Evolutionary conservation across 2,113 vertebrate species (phyloP), one percentile per base, ranked within the genome.

Genomic region (Pagrus major): DNA sequence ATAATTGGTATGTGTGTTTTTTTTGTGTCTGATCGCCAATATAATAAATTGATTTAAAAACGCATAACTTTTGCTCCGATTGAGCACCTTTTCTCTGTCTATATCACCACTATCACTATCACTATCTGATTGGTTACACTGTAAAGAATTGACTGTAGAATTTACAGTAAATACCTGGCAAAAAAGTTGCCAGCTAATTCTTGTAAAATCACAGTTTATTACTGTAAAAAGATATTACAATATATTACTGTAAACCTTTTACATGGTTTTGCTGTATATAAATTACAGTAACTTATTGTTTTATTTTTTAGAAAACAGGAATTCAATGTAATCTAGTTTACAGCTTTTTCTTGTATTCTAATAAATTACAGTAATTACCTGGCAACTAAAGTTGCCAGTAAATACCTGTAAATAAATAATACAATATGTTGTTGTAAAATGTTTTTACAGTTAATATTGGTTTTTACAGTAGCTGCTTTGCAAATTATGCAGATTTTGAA

Each of bases 161-260:
- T 25, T 52, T 25, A 52, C 51, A 52, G 51, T 52, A 52, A 52
- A 52, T 52, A 52, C n/a, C 51, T 52, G n/a, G 51, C 51, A 52
- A 52, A 52, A 49, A 52, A 25, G 51, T 52, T 25, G n/a, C 51
- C 51, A 52, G 51, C 8, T 21, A 49, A 49, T n/a, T 52, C 25
- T 52, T 52, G 51, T 52, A 52, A 52, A 52, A 52, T 52, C 5
- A 1, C 51, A 25, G 51, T 52, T 25, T 7, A 52, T 52, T 52
- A 25, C 51, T 52, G 51, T 25, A n/a, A 52, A 52, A 52, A 52
- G 9, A 6, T 49, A n/a, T 49, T 52, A 14, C 51, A 52, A 14
- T 4, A 52, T 52, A 52, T 52, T 52, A 21, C 46, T 21, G 46
- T 21, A 49, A 21, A 49, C 9, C 20, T 49, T 49, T 49, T 49